Evolutionary conservation across 2,113 vertebrate genomes (phyloP), one percentile per base, ranked within the genome.

Genomic region (Euleptes europaea): DNA sequence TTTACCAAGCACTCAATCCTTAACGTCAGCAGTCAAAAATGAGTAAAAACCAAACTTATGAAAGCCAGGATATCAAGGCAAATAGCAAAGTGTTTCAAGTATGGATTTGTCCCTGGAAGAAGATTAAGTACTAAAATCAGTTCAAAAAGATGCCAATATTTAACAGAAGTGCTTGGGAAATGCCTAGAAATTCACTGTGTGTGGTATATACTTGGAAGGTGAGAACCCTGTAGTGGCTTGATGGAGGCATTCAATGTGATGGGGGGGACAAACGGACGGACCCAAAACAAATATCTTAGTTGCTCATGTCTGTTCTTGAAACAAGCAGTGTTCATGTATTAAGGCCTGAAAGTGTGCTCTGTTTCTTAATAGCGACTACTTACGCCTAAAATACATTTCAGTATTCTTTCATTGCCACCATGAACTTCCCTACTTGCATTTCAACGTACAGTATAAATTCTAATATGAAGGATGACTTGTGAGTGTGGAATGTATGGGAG

Each of bases 261-360:
- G 86, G 95, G 26, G 17, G 76, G 44, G 44, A 9, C 4, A 44
- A n/a, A n/a, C n/a, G n/a, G n/a, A n/a, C n/a, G n/a, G n/a, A n/a
- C n/a, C n/a, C 44, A 54, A 85, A 93, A 92, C 90, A 93, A 90
- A 88, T 91, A 89, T 93, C 1, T 89, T 86, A 90, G 72, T 89
- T 74, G 67, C 86, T 87, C 82, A 88, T 90, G 92, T 92, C 84
- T 84, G 77, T 80, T 80, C 88, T 86, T 91, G 87, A 89, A 91
- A 92, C n/a, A 91, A 8, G 77, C 5, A 73, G 35, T 15, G 84
- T 77, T 80, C 85, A 67, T 73, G 79, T 92, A 87, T 87, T 88
- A 86, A 23, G 9, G 15, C n/a, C 81, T 91, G 80, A 87, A 9
- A 69, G 51, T 65, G 83, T 92, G 85, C 90, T 88, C 91, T 86